Base-by-base conservation (phyloP, 2,113 vertebrate species). In the Epinephelus cyanopodus region DNA sequence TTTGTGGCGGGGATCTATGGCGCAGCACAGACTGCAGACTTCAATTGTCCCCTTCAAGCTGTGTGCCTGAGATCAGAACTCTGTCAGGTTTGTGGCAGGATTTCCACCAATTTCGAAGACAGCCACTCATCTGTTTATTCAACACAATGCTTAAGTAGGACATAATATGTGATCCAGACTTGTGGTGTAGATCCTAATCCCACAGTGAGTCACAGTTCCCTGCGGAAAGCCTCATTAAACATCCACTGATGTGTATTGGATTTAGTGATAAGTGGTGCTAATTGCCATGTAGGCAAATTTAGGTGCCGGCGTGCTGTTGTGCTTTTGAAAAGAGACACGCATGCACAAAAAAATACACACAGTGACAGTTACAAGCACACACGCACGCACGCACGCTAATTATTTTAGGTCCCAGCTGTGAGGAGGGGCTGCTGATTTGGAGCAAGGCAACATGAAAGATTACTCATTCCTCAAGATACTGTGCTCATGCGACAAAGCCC, bases 201-300 rank as follows among this genome's bases (percentile, higher is more conserved):
- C 82, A 79, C 6, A 60, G 81, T 74, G 83, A 90, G 74, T 74
- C 80, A 83, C 76, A 52, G 84, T 63, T 89, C 86, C 75, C 86
- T 0, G 6, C 81, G 81, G 89, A 88, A 67, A 66, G 75, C 82
- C 82, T 91, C 80, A 90, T 92, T 91, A 92, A 77, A 78, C 83
- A 81, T 83, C 80, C 56, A 79, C 74, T 72, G 77, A 89, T 85
- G 87, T 91, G 83, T 84, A 74, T 37, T 63, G 82, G 84, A 92
- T 90, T 91, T 74, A 81, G 85, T 68, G 72, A 91, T 91, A 92
- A 94, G 81, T 77, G 76, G 66, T 86, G 77, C 79, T 92, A 92
- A 93, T 92, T 92, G 84, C 77, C 70, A 77, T 83, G 75, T 77
- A 77, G 66, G 81, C 69, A 84, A 89, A 88, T 86, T 69, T 77